phyloP scores from a whole-genome alignment of 2,113 vertebrate species.

The Todiramphus saurophagus region DNA sequence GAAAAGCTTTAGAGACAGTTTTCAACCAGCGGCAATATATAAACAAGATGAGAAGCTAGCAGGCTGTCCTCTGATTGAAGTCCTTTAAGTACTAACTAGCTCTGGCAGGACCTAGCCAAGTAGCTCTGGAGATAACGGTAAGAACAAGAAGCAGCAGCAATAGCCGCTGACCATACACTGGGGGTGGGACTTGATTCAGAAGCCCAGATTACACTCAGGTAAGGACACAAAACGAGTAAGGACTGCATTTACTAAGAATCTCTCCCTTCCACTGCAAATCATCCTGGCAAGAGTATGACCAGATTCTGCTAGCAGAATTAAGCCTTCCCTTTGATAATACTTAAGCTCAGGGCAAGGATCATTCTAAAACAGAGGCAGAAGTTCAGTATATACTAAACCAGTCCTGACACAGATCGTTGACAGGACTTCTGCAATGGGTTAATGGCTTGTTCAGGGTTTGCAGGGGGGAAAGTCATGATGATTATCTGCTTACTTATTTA shows the following conservation, averaged over 20 bases:
- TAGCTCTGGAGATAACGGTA: background rate
- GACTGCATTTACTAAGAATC: background rate
- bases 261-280: background rate
- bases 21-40: background rate
- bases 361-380: background rate
- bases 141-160: background rate
- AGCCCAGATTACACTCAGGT: background rate
- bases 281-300: background rate
- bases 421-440: background rate
- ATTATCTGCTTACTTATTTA: background rate
- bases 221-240: conserved; percentile 73
- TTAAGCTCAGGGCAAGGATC: background rate
- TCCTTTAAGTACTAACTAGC: background rate
- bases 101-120: background rate
- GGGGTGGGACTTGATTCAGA: background rate
- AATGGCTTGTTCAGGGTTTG: background rate
- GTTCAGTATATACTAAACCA: background rate
- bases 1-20: background rate
- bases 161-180: background rate
- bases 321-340: background rate
- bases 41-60: background rate
- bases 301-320: background rate
- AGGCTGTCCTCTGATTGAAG: background rate
- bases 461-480: background rate
- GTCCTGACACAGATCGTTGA: background rate